phyloP scores from a whole-genome alignment of 2,888 invertebrate genomes.

The Brachynemurus nebulosus region DNA sequence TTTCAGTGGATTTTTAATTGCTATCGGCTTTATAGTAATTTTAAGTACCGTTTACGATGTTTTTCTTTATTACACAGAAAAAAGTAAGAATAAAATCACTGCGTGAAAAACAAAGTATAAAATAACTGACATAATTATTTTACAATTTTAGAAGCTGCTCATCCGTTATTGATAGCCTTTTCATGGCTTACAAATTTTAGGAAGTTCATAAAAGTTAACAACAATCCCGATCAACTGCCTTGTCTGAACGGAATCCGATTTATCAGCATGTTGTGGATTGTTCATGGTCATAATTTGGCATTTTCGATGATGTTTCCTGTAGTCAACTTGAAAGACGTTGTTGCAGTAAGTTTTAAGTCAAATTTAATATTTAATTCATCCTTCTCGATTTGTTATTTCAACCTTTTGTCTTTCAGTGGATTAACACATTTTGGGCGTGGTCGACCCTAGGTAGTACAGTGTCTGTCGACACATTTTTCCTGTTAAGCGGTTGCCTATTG shows the following conservation, averaged over 20 bases:
- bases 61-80: slow-evolving; percentile 10
- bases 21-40: slow-evolving; percentile 9
- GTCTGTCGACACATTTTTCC: slow-evolving; percentile 49
- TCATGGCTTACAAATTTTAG: slow-evolving; percentile 32
- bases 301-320: no score
- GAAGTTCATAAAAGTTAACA: slow-evolving; percentile 28
- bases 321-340: no score
- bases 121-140: no score
- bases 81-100: slow-evolving; percentile 12
- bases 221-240: slow-evolving; percentile 28
- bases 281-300: slow-evolving; percentile 32
- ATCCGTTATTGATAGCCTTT: slow-evolving; percentile 23
- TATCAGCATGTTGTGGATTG: slow-evolving; percentile 35
- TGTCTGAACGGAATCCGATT: slow-evolving; percentile 34
- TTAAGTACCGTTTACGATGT: slow-evolving; percentile 17
- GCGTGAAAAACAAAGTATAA: no score
- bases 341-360: no score
- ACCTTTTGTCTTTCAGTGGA: no score
- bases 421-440: no score
- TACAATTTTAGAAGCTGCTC: slow-evolving; percentile 16
- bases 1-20: slow-evolving; percentile 3
- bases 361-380: no score
- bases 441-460: slow-evolving; percentile 32
- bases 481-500: slow-evolving; percentile 43
- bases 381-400: no score